Conservation (phyloP, 2,888 invertebrate species). For the Endotricha flammealis region DNA sequence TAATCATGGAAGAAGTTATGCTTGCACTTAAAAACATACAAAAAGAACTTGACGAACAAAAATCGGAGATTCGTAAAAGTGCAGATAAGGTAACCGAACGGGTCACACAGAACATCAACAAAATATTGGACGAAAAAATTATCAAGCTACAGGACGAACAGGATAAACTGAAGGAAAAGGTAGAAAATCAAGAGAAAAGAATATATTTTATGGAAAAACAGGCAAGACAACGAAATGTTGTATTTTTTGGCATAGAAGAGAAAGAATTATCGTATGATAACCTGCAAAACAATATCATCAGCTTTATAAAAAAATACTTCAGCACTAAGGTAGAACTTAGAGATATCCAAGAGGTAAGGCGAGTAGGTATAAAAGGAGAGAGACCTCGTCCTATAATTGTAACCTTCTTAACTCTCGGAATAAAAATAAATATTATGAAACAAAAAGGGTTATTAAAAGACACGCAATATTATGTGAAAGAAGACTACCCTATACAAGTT, state of each 20-base stretch:
- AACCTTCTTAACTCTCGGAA: neutral
- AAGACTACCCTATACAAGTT: conserved; percentile 6
- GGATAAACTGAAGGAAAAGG: conserved; percentile 13
- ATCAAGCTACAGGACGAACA: conserved; percentile 12
- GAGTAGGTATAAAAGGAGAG: conserved; percentile 8
- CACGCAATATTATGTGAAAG: conserved; percentile 3
- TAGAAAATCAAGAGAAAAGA: conserved; percentile 20
- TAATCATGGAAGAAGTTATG: no score
- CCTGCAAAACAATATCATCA: conserved; percentile 3
- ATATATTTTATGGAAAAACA: conserved; percentile 16
- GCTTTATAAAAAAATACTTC: neutral
- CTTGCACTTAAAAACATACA: no score
- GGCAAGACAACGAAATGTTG: conserved; percentile 11
- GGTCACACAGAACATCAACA: conserved; percentile 19
- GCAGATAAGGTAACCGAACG: conserved; percentile 17
- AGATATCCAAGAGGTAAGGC: conserved; percentile 8
- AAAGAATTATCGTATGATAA: conserved; percentile 8
- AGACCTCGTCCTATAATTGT: conserved; percentile 1
- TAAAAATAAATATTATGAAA: conserved; percentile 5
- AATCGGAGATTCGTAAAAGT: conserved; percentile 12
- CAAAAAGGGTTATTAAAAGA: conserved; percentile 3
- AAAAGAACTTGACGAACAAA: no score
- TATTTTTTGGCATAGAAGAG: conserved; percentile 13
- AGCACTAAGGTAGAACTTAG: neutral
- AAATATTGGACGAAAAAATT: conserved; percentile 17